Evolutionary conservation across 2,888 invertebrate species (phyloP), one percentile per base, ranked within the genome.

Genomic region (Yponomeuta evonymella): DNA sequence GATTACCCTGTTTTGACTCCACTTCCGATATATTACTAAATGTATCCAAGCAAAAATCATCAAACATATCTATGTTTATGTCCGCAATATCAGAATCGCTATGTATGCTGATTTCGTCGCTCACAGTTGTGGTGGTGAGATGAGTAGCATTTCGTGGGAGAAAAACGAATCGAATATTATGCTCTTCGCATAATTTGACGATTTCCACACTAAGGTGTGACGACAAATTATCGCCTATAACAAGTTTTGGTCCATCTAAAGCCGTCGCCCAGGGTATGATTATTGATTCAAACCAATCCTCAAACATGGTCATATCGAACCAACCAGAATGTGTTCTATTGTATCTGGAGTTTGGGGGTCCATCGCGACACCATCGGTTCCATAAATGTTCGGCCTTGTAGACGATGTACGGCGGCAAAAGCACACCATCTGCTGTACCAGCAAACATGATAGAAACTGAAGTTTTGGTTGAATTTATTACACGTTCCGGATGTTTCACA

Each of bases 341-440:
- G 51, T 69, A 69, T 10, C 69, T 29, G 29, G 51, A 33, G 33
- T 79, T 82, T 72, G 70, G 23, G 69, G 43, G 43, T 43, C 43
- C 43, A 43, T 43, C 43, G 43, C 43, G 43, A 43, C 43, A 71
- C 73, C 72, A 73, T 9, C 71, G 72, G 43, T 70, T 63, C 62
- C 71, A 74, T 48, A 74, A 70, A 51, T 73, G 69, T 30, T 68
- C 9, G 36, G 68, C 71, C 70, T 74, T 73, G 67, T 83, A 85
- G 62, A 85, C 79, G 11, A 84, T 78, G 74, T 83, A 85, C 43
- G 78, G 80, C 23, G 81, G 83, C 66, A 85, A 73, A 9, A 82
- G 67, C 36, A 72, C 72, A n/a, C 85, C 84, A 72, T 73, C 71
- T 51, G 83, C 83, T 71, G 79, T 75, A 9, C 77, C 81, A 73